Base-by-base conservation (phyloP, 2,113 vertebrate species). In the Dinomys branickii region DNA sequence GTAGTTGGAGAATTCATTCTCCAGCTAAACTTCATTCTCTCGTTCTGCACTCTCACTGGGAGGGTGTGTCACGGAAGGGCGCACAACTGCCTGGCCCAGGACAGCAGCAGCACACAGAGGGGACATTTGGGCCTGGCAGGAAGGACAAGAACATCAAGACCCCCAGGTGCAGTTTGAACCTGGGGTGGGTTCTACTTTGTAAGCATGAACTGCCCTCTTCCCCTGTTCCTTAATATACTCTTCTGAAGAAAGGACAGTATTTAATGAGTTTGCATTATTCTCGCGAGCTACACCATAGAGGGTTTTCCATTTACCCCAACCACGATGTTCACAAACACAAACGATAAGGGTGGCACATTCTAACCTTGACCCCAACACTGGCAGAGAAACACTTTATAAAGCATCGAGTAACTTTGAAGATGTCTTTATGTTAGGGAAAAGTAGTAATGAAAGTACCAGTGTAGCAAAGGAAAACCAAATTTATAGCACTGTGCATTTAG, bases 221-320 rank as follows among this genome's bases (percentile, higher is more conserved):
- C 95, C 97, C 97, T 97, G 44, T 91, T 90, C 97, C 96, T 97
- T 96, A 8, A 91, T 96, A 94, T 93, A 80, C 94, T 88, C 94
- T 94, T 94, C 96, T 92, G 63, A 87, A 98, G 97, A 96, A 96
- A 96, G 92, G 97, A 91, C 85, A 88, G 50, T 56, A n/a, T 56
- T 89, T 96, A 97, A 50, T 93, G 93, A 26, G 4, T 30, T 20
- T 30, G 2, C 65, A 47, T 44, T 33, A 35, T 33, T 90, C 38
- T 81, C 65, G 26, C 50, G 69, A 90, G 84, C 80, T 59, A 3
- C 19, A 10, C 20, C 65, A 5, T 0, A 65, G 85, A 63, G 44
- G 77, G 28, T 54, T 78, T 24, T 52, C 38, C 58, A n/a, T 86
- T 82, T 88, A 82, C 63, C 67, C 69, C 90, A 67, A 56, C 38